These are phyloP conservation scores for Chorisops tibialis DNA, from an alignment of 2,888 invertebrate genomes.

Conservation along the genomic window DNA sequence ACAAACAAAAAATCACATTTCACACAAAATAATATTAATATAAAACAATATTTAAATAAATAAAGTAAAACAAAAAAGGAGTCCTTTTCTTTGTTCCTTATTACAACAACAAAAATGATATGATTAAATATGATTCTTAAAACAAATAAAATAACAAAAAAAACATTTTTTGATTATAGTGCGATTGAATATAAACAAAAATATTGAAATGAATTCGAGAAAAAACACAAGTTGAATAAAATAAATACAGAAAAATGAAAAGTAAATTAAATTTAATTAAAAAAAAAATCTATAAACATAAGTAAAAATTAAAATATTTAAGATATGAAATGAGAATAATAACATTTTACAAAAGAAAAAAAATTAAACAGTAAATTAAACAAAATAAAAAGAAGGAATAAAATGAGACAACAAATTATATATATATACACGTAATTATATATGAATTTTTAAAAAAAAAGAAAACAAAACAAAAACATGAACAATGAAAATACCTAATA, in stretches of 20 bases:
- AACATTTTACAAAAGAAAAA: background rate
- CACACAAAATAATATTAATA: background rate
- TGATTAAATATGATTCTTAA: background rate
- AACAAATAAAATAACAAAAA: slow-evolving; percentile 9
- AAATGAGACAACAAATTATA: slow-evolving; percentile 13
- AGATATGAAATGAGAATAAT: background rate
- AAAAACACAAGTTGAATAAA: no score
- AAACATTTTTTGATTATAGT: background rate
- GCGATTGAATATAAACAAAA: background rate
- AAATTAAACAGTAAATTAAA: slow-evolving; percentile 9
- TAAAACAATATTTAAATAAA: slow-evolving; percentile 1
- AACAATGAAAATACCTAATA: background rate
- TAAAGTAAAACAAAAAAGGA: background rate
- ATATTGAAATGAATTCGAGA: background rate
- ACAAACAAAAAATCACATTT: background rate
- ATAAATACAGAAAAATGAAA: background rate
- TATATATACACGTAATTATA: slow-evolving; percentile 16
- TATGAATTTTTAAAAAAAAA: slow-evolving; percentile 9
- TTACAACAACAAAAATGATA: slow-evolving; percentile 1
- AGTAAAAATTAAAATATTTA: background rate
- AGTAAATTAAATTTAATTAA: background rate
- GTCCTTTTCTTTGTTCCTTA: slow-evolving; percentile 21
- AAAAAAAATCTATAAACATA: background rate
- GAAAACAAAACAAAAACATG: background rate
- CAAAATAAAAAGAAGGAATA: background rate